Evolutionary conservation across 2,888 invertebrate genomes (phyloP), one percentile per base, ranked within the genome.

Genomic region (Campaea margaritaria): DNA sequence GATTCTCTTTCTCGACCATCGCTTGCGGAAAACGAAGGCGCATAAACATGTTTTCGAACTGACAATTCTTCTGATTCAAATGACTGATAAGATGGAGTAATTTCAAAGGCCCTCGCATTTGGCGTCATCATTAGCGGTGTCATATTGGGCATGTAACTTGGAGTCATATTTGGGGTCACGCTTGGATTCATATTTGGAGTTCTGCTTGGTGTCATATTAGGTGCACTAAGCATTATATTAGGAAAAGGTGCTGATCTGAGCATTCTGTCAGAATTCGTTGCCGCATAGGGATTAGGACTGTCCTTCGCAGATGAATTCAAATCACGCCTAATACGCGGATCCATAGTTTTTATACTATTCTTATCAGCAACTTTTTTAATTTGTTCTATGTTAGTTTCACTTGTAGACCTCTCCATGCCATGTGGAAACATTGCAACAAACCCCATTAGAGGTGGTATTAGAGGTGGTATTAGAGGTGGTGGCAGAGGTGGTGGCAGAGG

Each of bases 251-350:
- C 38, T 12, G 74, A 50, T 51, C 68, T 76, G 15, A 76, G 67
- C 39, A 63, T 72, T 50, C 72, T 75, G 8, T 82, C 82, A 44
- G 71, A 47, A 62, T 74, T 78, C 13, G 41, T 21, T 15, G 61
- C 47, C 38, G 63, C 27, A 57, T 73, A 69, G 10, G 72, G 66
- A 65, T 73, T 79, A 42, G 76, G 70, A 45, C 73, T 81, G 34
- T 76, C 78, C 49, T 55, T 68, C 7, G 52, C 13, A 15, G 62
- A 36, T 53, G 68, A 64, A 68, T 65, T 76, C 1, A 72, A 43
- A 58, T 89, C 88, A 64, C 79, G 81, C 69, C 76, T 84, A 31
- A 83, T 68, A 15, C 89, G 82, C 38, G 89, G 87, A 65, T 91
- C 89, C 75, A 64, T 11, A 67, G 63, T 2, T 70, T 50, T 63